These are phyloP conservation scores for Anas bahamensis DNA, from an alignment of 2,797 vertebrate species.

Conservation along the genomic window DNA sequence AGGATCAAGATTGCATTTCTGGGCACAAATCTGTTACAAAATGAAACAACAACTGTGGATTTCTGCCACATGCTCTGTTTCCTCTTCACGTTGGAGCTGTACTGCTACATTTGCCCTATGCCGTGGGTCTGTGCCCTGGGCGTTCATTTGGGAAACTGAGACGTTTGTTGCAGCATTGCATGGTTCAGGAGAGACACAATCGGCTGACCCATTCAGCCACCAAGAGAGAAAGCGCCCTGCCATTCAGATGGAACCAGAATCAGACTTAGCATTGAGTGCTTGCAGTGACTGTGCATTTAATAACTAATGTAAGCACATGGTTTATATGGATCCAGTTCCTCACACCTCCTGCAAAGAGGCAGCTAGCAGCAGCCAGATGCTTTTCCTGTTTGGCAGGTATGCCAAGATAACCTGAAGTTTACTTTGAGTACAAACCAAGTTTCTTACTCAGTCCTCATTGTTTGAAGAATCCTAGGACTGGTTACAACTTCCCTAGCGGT, in stretches of 20 bases:
- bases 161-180: rapidly evolving
- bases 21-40: background rate
- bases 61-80: background rate
- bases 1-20: background rate
- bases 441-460: background rate
- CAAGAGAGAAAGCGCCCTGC: background rate
- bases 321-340: background rate
- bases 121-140: background rate
- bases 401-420: background rate
- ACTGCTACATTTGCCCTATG: background rate
- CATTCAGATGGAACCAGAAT: background rate
- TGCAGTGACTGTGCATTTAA: background rate
- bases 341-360: background rate
- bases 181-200: background rate
- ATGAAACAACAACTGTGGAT: background rate
- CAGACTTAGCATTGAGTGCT: background rate
- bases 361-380: background rate
- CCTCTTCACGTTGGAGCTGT: background rate
- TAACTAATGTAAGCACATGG: rapidly evolving
- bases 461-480: background rate
- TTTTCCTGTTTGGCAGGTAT: background rate
- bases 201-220: background rate
- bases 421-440: background rate
- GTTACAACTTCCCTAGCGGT: background rate
- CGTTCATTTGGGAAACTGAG: background rate